Conservation (phyloP, 2,113 vertebrate genomes). For the Melanocharis versteri region DNA sequence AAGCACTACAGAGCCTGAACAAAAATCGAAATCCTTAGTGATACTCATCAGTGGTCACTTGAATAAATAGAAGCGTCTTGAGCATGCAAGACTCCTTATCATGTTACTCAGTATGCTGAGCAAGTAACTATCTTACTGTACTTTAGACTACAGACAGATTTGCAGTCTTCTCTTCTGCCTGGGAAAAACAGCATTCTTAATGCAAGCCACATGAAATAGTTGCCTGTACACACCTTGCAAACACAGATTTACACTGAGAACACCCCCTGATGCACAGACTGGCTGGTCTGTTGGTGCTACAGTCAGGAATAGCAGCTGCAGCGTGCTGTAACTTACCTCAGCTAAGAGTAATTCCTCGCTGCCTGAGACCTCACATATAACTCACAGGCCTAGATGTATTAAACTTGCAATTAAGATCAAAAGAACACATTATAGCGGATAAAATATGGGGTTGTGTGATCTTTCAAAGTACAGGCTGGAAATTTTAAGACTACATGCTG, state of each 20-base stretch:
- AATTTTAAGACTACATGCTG: not conserved
- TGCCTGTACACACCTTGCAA: not conserved
- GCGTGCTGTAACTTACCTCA: not conserved
- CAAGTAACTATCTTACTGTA: not conserved
- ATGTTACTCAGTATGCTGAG: not conserved
- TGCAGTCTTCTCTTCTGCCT: not conserved
- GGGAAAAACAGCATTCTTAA: slow-evolving; percentile 20
- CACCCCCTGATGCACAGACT: not conserved
- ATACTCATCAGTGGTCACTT: not conserved
- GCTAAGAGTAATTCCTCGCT: slow-evolving; percentile 32
- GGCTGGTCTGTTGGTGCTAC: not conserved
- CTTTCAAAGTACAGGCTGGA: not conserved
- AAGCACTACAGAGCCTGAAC: not conserved
- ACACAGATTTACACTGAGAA: not conserved
- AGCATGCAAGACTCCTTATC: not conserved
- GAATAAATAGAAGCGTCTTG: not conserved
- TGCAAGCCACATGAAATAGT: not conserved
- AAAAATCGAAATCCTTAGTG: slow-evolving; percentile 17
- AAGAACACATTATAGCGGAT: slow-evolving; percentile 32
- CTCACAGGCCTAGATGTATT: slow-evolving; percentile 49
- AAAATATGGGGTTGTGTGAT: not conserved
- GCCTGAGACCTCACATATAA: slow-evolving; percentile 39
- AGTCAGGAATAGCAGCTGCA: slow-evolving; percentile 15
- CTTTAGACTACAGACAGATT: not conserved
- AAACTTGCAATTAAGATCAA: slow-evolving; percentile 51